phyloP scores from a whole-genome alignment of 2,113 vertebrate genomes.

The Tenrec ecaudatus region DNA sequence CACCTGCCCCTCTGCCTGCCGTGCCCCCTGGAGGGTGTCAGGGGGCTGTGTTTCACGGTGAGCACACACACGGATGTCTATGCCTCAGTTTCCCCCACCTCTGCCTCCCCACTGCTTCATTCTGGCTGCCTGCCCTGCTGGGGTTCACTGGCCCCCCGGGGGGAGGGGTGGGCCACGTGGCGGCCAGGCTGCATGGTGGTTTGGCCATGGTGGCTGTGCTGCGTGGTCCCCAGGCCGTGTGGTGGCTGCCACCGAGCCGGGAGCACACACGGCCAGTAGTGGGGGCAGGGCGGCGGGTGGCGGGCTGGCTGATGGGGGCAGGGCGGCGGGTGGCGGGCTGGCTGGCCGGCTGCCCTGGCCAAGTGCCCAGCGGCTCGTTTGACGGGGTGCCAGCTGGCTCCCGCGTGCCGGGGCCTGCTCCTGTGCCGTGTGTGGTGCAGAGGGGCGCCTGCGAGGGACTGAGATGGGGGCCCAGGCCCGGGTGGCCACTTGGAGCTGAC shows the following conservation, averaged over 20 bases:
- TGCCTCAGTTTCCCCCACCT: not conserved
- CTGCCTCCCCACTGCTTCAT: too few relatives aligned
- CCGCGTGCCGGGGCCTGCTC: constrained; percentile 78
- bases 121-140: accelerated
- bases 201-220: not conserved
- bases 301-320: not conserved
- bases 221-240: not conserved
- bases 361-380: constrained; percentile 87
- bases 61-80: accelerated
- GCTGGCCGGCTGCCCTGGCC: constrained; percentile 88
- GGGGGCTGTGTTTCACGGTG: too few relatives aligned
- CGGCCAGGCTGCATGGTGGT: not conserved
- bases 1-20: not conserved
- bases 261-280: not conserved
- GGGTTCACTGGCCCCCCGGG: constrained; percentile 29
- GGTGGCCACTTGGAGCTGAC: not conserved
- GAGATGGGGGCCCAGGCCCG: not conserved
- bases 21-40: accelerated
- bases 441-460: constrained; percentile 67
- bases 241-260: not conserved
- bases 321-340: constrained; percentile 74
- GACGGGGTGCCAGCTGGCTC: constrained; percentile 88
- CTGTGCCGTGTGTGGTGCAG: constrained; percentile 73
- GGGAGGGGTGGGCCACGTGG: too few relatives aligned
- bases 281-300: constrained; percentile 23